A percentile compares a stretch with the other conserved stretches of the same genome.
phyloP scores from a whole-genome alignment of 2,113 vertebrate species.

The Myiopsitta monachus region DNA sequence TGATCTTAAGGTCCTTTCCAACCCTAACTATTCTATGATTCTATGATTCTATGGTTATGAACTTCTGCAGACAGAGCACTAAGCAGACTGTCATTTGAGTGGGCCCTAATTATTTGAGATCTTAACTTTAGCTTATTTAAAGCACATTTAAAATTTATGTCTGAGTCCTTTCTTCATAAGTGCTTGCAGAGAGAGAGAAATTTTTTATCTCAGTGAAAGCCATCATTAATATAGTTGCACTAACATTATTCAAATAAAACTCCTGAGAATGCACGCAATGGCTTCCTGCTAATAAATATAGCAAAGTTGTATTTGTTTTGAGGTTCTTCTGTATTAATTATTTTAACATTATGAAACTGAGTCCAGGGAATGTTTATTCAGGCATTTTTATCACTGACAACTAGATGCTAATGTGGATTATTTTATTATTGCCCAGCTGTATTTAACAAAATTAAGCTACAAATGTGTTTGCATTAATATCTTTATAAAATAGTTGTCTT shows the following conservation, averaged over 20 bases:
- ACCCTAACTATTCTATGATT: no score
- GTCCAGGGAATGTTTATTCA: background rate
- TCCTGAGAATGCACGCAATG: background rate
- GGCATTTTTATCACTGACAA: background rate
- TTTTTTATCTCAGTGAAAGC: background rate
- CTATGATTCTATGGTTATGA: background rate
- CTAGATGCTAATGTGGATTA: background rate
- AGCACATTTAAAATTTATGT: background rate
- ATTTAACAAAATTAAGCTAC: background rate
- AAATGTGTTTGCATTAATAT: fast-evolving
- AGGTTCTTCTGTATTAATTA: conserved; percentile 2
- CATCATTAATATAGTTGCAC: fast-evolving
- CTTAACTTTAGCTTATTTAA: background rate
- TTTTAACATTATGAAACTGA: background rate
- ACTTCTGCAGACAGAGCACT: background rate
- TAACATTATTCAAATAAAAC: background rate
- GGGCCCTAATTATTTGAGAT: background rate
- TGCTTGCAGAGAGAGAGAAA: background rate
- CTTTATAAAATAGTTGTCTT: background rate
- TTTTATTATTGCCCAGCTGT: background rate
- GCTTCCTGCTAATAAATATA: background rate
- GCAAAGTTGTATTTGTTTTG: background rate
- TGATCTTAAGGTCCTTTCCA: no score
- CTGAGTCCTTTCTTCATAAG: background rate
- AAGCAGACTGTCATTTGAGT: background rate